Evolutionary conservation across 2,888 invertebrate genomes (phyloP).

Genomic region (Iphiclides podalirius): DNA sequence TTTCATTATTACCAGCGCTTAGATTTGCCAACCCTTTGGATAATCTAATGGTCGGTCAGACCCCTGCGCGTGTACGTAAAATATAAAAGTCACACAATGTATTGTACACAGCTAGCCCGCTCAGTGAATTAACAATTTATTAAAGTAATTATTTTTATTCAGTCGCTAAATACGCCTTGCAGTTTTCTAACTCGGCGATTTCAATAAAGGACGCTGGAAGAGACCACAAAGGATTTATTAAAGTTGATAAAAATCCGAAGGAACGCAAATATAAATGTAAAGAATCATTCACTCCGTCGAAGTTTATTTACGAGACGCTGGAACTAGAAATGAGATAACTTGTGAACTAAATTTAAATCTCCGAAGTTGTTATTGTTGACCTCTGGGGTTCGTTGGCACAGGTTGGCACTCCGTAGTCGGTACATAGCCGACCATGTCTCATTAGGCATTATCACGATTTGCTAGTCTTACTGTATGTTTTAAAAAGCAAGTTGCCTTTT

Average conservation of each 20-base stretch:
- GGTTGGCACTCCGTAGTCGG: conserved; percentile 36
- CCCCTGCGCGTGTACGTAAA: conserved; percentile 34
- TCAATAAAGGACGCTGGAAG: background rate
- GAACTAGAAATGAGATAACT: conserved; percentile 20
- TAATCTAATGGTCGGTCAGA: conserved; percentile 51
- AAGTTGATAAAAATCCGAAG: too few species aligned
- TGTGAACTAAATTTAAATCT: conserved; percentile 30
- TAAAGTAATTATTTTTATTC: conserved; percentile 15
- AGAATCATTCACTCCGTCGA: conserved; percentile 1
- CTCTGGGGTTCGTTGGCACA: conserved; percentile 49
- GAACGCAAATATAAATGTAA: too few species aligned
- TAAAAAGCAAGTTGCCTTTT: too few species aligned
- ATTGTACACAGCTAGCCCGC: conserved; percentile 43
- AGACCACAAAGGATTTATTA: too few species aligned
- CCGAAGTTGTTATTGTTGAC: conserved; percentile 33
- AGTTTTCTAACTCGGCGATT: conserved; percentile 4
- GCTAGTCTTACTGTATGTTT: conserved; percentile 1
- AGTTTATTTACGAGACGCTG: conserved; percentile 14
- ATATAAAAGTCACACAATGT: conserved; percentile 29
- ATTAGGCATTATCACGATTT: conserved; percentile 27
- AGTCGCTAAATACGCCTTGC: background rate
- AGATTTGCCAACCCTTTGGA: conserved; percentile 72
- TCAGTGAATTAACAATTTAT: conserved; percentile 24
- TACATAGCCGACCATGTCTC: conserved; percentile 39
- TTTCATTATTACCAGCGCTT: conserved; percentile 56